Percentiles rank a stretch among this genome's conserved stretches.
These are phyloP conservation scores for Beroe ovata DNA, from an alignment of 37 sponge, comb jelly and placozoan species.

Conservation along the genomic window DNA sequence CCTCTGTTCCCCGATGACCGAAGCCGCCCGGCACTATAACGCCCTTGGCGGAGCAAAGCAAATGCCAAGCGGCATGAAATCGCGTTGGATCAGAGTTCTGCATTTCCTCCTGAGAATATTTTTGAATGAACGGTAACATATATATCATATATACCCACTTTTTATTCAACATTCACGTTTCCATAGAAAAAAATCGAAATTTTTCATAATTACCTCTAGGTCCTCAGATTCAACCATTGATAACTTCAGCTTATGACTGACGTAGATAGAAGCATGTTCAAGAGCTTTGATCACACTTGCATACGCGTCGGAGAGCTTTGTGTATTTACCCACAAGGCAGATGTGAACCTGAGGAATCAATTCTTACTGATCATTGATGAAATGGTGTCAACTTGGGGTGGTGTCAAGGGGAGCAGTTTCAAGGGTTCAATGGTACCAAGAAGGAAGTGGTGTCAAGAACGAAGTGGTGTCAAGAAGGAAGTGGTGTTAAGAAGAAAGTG, in stretches of 20 bases:
- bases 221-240: slow-evolving; percentile 78
- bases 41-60: slow-evolving; percentile 76
- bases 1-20: slow-evolving; percentile 83
- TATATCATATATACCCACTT: too few relatives aligned
- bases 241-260: slow-evolving; percentile 71
- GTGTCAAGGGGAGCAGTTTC: too few relatives aligned
- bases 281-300: slow-evolving; percentile 87
- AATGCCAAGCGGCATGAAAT: slow-evolving; percentile 85
- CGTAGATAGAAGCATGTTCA: slow-evolving; percentile 82
- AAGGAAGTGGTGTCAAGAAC: too few relatives aligned
- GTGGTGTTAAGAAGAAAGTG: too few relatives aligned
- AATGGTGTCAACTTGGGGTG: too few relatives aligned
- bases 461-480: too few relatives aligned
- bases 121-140: too few relatives aligned
- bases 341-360: slow-evolving; percentile 74
- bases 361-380: not conserved
- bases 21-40: slow-evolving; percentile 92
- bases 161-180: not conserved
- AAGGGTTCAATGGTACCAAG: too few relatives aligned
- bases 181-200: too few relatives aligned
- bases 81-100: slow-evolving; percentile 72
- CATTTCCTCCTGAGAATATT: slow-evolving; percentile 58
- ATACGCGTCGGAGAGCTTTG: slow-evolving; percentile 83
- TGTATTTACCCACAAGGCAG: slow-evolving; percentile 94
- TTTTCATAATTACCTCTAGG: slow-evolving; percentile 73